Base-by-base conservation (phyloP, 2,797 vertebrate genomes). In the Sebastolobus alascanus region DNA sequence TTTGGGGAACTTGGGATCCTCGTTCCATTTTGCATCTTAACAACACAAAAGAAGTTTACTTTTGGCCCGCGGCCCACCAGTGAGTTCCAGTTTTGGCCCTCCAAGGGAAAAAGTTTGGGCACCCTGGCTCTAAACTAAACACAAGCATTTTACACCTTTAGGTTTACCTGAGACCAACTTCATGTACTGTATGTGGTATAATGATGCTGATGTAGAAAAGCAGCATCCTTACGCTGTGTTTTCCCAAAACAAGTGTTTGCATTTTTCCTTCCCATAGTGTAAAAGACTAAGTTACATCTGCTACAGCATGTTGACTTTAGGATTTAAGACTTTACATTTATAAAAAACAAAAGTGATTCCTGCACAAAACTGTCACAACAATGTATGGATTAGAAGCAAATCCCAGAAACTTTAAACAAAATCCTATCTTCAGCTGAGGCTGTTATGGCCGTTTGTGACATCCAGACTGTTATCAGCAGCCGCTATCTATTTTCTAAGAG, bases 391-490 rank as follows among this genome's bases (percentile, higher is more conserved):
- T 54, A 64, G 31, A 64, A 5, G 1, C 37, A 20, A 60, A 77
- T 68, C 63, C 59, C 40, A 18, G 52, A 77, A 68, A 50, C 52
- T 31, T 37, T 38, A 29, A 68, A 56, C 1, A 8, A 58, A 33
- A 59, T 33, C 54, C 1, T 73, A 69, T 67, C 55, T 71, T 52
- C 12, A 40, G 29, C 37, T 13, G 27, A 11, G 43, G 9, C 9
- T 12, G 5, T 70, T 25, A n/a, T 0, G 3, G 11, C 27, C 43
- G 20, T 40, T 35, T 84, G 69, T 79, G 84, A 82, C 80, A 76
- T 70, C 8, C 77, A 68, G 77, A 22, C 70, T 33, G 22, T 82
- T 93, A 90, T 90, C 90, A 76, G 72, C 35, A 22, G 68, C 61
- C 20, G 13, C 54, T 85, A 84, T 88, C 82, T 84, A 18, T 68